Conservation (phyloP, 2,113 vertebrate species). For the Pongo abelii region DNA sequence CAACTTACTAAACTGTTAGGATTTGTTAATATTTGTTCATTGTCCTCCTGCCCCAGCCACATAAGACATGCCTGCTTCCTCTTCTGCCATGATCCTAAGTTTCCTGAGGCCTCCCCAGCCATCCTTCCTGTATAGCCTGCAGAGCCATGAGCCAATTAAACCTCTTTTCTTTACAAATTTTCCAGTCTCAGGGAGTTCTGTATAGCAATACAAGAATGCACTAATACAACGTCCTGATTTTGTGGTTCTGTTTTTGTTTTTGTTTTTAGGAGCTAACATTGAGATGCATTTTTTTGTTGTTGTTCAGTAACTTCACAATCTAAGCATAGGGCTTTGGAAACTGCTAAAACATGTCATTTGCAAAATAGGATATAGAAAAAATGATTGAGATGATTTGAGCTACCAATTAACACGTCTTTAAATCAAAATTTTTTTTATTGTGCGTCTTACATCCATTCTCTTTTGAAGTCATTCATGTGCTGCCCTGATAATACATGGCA, state of each 20-base stretch:
- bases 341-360: too few species aligned
- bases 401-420: neutral
- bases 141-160: too few species aligned
- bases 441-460: fast-evolving
- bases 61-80: too few species aligned
- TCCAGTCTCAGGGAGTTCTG: too few species aligned
- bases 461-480: neutral
- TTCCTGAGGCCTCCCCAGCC: too few species aligned
- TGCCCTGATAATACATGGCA: neutral
- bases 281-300: neutral
- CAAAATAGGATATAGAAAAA: neutral
- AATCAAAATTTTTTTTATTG: neutral
- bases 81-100: too few species aligned
- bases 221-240: too few species aligned
- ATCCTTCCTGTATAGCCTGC: too few species aligned
- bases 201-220: too few species aligned
- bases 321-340: neutral
- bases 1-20: neutral
- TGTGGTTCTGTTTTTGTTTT: neutral
- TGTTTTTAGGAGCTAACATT: neutral
- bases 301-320: neutral
- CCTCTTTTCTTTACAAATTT: too few species aligned
- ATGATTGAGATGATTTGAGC: neutral
- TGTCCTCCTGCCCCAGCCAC: too few species aligned
- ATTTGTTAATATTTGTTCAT: neutral